Evolutionary conservation across 2,113 vertebrate genomes (phyloP), one percentile per base, ranked within the genome.

Genomic region (Vimba vimba): DNA sequence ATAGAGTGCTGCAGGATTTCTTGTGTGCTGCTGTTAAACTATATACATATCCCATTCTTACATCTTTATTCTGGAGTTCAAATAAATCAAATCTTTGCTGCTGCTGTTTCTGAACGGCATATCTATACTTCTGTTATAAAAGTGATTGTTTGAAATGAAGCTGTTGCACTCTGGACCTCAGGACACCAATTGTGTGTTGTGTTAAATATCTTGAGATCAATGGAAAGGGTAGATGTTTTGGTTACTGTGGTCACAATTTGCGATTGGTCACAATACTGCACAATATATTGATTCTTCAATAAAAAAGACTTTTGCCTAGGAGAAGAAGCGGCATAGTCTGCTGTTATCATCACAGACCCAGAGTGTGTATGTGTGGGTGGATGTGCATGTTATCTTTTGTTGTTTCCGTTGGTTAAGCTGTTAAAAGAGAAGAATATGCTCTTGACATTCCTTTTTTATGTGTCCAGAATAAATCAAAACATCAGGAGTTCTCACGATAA

Each of bases 281-380:
- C 6, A 23, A 23, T 57, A 23, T 57, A 57, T 57, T 23, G 55
- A 57, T 57, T 57, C 55, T 23, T 57, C 25, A 68, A 68, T 52
- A 19, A 71, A 11, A 30, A 68, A 33, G 23, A 30, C 23, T 27
- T 27, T 50, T 43, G 4, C n/a, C 17, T 11, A 23, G 23, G 19
- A 82, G 39, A 64, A 30, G 8, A 19, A 19, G n/a, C 79, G 27
- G 6, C 10, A 2, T 23, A 47, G 52, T 83, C 23, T 60, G 21
- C 50, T 27, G 66, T 84, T 87, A 85, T 87, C 83, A 75, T 75
- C 30, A 45, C 59, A 25, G 39, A 81, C 68, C 55, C 79, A 39
- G 79, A n/a, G n/a, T 76, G 50, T 43, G 30, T 39, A 39, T 64
- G 59, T 50, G 74, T 73, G 33, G 25, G 47, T 27, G 39, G 77